Evolutionary conservation across 1,140 invertebrate species (phyloP).

Genomic region (Drosophila micromelanica): DNA sequence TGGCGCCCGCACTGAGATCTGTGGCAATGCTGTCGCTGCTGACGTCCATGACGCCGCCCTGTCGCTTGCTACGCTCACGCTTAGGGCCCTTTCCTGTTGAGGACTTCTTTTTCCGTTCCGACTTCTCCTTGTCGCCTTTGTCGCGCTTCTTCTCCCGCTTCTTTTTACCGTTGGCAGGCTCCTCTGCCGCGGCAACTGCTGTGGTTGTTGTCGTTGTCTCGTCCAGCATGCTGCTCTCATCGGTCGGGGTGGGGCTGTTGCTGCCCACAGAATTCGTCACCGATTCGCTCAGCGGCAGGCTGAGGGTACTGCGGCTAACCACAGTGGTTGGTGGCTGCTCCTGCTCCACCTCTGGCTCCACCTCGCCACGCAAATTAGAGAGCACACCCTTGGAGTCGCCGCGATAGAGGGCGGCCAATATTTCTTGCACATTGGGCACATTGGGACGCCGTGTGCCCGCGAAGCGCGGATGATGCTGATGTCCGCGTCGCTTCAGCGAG

Average conservation of each 20-base stretch:
- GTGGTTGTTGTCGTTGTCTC: slow-evolving; percentile 45
- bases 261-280: slow-evolving; percentile 78
- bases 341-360: slow-evolving; percentile 2
- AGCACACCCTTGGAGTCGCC: slow-evolving; percentile 72
- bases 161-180: slow-evolving; percentile 46
- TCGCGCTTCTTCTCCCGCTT: slow-evolving; percentile 63
- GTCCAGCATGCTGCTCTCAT: slow-evolving; percentile 80
- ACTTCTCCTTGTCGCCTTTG: slow-evolving; percentile 64
- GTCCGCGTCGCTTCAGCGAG: slow-evolving; percentile 89
- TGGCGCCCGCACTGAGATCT: slow-evolving; percentile 78
- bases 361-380: slow-evolving; percentile 65
- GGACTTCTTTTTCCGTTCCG: slow-evolving; percentile 67
- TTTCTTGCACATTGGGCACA: slow-evolving; percentile 80
- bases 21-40: slow-evolving; percentile 85
- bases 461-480: slow-evolving; percentile 90
- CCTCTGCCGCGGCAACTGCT: slow-evolving; percentile 2
- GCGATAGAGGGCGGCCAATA: slow-evolving; percentile 82
- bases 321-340: slow-evolving; percentile 20
- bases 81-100: slow-evolving; percentile 45
- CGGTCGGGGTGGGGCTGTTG: slow-evolving; percentile 81
- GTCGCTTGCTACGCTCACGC: slow-evolving; percentile 67
- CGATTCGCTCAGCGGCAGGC: slow-evolving; percentile 71
- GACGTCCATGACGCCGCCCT: slow-evolving; percentile 58
- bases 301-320: slow-evolving; percentile 62
- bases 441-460: slow-evolving; percentile 84